A percentile compares a stretch with the other conserved stretches of the same genome.
phyloP scores from a whole-genome alignment of 2,888 invertebrate species.

The Troilus luridus region DNA sequence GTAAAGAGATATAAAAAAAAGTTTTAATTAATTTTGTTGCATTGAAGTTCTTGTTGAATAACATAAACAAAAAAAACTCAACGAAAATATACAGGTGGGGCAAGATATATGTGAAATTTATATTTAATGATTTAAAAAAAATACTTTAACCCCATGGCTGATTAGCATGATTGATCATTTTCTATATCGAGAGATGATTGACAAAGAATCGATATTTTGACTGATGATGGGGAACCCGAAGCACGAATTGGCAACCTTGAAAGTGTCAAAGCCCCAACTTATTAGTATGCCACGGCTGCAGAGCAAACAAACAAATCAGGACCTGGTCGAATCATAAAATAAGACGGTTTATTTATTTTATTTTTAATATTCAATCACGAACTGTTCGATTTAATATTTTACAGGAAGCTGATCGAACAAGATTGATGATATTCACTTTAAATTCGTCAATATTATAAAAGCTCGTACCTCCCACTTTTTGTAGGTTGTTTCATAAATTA shows the following conservation, averaged over 20 bases:
- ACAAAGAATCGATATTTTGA: slow-evolving; percentile 33
- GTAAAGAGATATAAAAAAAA: no score
- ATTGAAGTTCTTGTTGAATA: no score
- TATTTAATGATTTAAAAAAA: neutral
- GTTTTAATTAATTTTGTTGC: no score
- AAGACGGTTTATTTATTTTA: neutral
- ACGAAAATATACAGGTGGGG: neutral
- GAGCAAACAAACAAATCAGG: neutral
- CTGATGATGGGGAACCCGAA: neutral
- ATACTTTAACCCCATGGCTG: neutral
- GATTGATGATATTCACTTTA: no score
- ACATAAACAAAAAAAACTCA: no score
- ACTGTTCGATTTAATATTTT: neutral
- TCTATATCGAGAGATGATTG: neutral
- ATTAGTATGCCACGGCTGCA: neutral
- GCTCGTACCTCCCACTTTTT: no score
- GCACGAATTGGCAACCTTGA: neutral
- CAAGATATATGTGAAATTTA: neutral
- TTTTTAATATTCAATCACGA: neutral
- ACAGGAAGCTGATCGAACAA: neutral
- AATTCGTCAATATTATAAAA: neutral
- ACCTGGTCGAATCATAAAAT: slow-evolving; percentile 14
- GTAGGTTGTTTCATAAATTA: no score
- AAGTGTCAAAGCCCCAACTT: neutral
- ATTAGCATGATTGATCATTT: neutral